Conservation (phyloP, 2,797 vertebrate genomes). For the Ambastaia sidthimunki region DNA sequence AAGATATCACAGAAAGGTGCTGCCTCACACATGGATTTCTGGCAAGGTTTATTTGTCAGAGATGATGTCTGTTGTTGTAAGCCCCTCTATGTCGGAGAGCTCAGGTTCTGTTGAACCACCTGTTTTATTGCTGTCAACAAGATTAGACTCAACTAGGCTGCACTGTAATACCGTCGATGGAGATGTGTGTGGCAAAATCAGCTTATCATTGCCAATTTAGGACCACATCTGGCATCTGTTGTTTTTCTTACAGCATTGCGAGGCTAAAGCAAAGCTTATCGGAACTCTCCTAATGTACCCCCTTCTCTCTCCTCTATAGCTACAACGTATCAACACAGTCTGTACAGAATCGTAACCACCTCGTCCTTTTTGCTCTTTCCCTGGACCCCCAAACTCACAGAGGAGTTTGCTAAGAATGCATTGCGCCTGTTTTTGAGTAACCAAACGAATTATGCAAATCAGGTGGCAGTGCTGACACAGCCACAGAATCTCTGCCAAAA, state of each 20-base stretch:
- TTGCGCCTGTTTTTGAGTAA: no score
- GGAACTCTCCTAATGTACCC: constrained; percentile 21
- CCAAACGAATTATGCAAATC: no score
- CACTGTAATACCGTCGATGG: constrained; percentile 67
- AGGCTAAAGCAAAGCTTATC: constrained; percentile 55
- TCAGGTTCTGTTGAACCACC: constrained; percentile 68
- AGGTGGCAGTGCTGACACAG: no score
- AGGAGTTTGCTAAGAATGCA: no score
- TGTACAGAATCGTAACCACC: background rate
- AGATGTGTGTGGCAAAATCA: constrained; percentile 64
- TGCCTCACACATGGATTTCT: constrained; percentile 63
- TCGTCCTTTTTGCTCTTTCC: background rate
- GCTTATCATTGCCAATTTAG: constrained; percentile 75
- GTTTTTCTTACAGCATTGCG: constrained; percentile 68
- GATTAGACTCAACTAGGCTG: constrained; percentile 66
- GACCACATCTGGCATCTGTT: constrained; percentile 66
- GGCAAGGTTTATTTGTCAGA: constrained; percentile 60
- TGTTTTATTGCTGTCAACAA: constrained; percentile 70
- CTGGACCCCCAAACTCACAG: background rate
- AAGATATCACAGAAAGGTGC: constrained; percentile 64
- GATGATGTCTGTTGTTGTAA: constrained; percentile 70
- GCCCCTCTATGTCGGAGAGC: constrained; percentile 58
- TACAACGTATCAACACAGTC: no score
- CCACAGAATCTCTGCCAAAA: no score
- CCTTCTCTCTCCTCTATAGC: background rate